Percentiles rank a stretch among this genome's conserved stretches.
phyloP scores from a whole-genome alignment of 2,888 invertebrate species.

The Timema podura region DNA sequence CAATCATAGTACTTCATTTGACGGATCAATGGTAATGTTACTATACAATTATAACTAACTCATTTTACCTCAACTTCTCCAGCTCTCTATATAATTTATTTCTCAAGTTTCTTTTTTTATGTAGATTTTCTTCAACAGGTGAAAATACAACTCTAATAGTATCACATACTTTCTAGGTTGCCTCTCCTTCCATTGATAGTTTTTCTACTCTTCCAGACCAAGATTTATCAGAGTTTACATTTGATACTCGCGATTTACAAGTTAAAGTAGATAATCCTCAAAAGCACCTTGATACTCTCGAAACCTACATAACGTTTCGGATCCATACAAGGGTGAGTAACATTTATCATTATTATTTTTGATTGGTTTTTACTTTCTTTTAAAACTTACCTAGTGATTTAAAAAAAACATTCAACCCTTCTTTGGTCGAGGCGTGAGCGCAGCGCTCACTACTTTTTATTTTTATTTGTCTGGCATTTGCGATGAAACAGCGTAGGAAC shows the following conservation, averaged over 20 bases:
- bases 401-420: too few relatives aligned
- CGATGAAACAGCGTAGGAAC: too few relatives aligned
- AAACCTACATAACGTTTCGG: constrained; percentile 66
- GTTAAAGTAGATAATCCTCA: constrained; percentile 68
- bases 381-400: too few relatives aligned
- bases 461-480: too few relatives aligned
- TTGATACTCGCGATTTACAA: constrained; percentile 56
- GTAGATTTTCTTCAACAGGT: background rate
- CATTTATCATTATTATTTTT: background rate
- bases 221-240: constrained; percentile 52
- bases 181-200: constrained; percentile 57
- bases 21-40: constrained; percentile 32
- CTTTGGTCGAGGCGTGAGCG: too few relatives aligned
- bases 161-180: constrained; percentile 44
- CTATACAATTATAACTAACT: background rate
- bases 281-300: constrained; percentile 65
- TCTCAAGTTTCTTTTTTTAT: background rate
- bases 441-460: too few relatives aligned
- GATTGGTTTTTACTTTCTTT: too few relatives aligned
- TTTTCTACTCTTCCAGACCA: constrained; percentile 57
- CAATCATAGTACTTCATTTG: constrained; percentile 32
- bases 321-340: constrained; percentile 58
- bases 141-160: background rate
- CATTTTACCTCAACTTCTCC: background rate
- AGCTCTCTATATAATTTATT: background rate